These are phyloP conservation scores for Cancer borealis DNA, from an alignment of 2,888 invertebrate species.

Conservation along the genomic window DNA sequence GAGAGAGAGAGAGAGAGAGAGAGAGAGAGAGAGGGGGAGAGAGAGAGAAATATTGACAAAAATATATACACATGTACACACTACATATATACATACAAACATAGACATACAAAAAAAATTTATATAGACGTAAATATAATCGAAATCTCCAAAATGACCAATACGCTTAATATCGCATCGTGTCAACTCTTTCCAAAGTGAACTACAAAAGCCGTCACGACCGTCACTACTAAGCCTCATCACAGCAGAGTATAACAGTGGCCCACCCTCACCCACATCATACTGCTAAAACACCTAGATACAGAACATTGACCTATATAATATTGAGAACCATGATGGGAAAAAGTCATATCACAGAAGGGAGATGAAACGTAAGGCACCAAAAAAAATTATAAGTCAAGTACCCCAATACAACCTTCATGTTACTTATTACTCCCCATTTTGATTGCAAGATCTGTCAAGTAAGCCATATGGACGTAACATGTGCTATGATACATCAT, in stretches of 20 bases:
- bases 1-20: not conserved
- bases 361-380: not conserved
- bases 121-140: too few species aligned
- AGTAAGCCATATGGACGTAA: too few species aligned
- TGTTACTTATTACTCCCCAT: too few species aligned
- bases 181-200: not conserved
- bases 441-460: too few species aligned
- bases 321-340: not conserved
- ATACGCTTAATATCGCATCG: not conserved
- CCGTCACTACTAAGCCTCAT: not conserved
- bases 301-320: not conserved
- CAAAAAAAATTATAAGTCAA: too few species aligned
- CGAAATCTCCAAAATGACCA: too few species aligned
- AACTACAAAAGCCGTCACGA: not conserved
- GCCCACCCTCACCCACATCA: not conserved
- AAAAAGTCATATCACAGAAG: not conserved
- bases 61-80: not conserved
- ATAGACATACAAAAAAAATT: not conserved
- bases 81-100: not conserved
- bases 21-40: not conserved
- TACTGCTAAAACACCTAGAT: not conserved
- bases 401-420: too few species aligned
- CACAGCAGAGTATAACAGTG: not conserved
- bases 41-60: not conserved
- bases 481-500: too few species aligned